These are phyloP conservation scores for Spermophilus dauricus DNA, from an alignment of 2,113 vertebrate genomes.

Conservation along the genomic window DNA sequence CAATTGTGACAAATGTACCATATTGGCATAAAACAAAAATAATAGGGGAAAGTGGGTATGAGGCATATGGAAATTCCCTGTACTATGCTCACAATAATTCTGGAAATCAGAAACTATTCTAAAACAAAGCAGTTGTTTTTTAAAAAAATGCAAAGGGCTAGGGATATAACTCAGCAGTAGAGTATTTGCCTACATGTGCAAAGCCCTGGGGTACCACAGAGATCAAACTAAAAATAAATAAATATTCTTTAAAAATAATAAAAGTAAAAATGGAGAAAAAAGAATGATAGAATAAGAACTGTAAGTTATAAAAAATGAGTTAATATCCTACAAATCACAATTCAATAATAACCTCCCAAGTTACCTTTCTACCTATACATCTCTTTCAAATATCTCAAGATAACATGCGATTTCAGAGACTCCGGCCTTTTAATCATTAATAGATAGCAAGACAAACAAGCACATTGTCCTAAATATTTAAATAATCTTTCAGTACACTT, in stretches of 20 bases:
- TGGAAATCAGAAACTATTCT: background rate
- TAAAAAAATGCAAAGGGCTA: background rate
- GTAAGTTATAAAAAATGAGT: background rate
- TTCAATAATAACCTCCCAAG: background rate
- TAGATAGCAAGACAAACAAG: constrained; percentile 12
- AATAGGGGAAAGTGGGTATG: background rate
- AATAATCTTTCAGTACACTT: background rate
- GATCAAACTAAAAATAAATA: background rate
- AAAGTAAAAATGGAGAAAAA: background rate
- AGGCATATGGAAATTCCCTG: no score
- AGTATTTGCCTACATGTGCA: background rate
- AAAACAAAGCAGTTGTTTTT: background rate
- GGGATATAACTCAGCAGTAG: background rate
- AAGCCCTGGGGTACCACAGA: background rate
- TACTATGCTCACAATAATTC: background rate
- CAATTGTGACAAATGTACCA: background rate
- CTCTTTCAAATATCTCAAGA: background rate
- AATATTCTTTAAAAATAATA: background rate
- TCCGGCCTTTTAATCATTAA: constrained; percentile 19
- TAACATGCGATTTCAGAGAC: background rate
- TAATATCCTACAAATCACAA: background rate
- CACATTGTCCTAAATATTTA: constrained; percentile 10
- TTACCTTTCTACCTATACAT: background rate
- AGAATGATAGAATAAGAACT: background rate
- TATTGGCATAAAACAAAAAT: background rate